Base-by-base conservation (phyloP, 2,888 invertebrate species). In the Eristalinus sepulchralis region DNA sequence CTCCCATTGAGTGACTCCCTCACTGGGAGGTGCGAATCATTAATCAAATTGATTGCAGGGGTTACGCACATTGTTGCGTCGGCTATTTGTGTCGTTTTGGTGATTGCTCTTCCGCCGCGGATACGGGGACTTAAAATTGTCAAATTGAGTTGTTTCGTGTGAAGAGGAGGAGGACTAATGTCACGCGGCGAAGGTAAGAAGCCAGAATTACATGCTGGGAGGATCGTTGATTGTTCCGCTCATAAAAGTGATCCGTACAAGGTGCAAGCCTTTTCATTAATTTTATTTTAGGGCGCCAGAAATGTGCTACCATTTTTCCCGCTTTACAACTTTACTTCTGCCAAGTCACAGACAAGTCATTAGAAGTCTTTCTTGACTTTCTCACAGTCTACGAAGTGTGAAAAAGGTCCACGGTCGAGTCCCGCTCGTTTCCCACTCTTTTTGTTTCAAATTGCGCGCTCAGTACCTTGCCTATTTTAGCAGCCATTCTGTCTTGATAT, bases 61-160 rank as follows among this genome's bases (percentile, higher is more conserved):
- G 27, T 27, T 27, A 27, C 27, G 27, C 27, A 27, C 27, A 3
- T 27, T 27, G 27, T 27, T 27, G 27, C 47, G 8, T 5, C 63
- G 47, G 71, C 67, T 39, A 34, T 39, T 68, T 83, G 70, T 17
- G 47, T n/a, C 39, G 39, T 0, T 39, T n/a, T 17, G n/a, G 6
- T 47, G 47, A 66, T 70, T 67, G 67, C 39, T 66, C 62, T 70
- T 68, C 73, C 6, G 10, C 20, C 10, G 53, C 68, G 11, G 47
- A 76, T 72, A 57, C 63, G 72, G 63, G 31, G 27, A 77, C 36
- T 73, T 53, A 22, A 60, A 81, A 85, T 20, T 85, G 77, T 85
- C 81, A 68, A 82, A 82, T 73, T 82, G 68, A 31, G 63, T 82
- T 82, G 77, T 70, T 77, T 82, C 36, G 11, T 34, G n/a, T n/a